Evolutionary conservation across 2,888 invertebrate genomes (phyloP).

Genomic region (Drosophila eohydei): DNA sequence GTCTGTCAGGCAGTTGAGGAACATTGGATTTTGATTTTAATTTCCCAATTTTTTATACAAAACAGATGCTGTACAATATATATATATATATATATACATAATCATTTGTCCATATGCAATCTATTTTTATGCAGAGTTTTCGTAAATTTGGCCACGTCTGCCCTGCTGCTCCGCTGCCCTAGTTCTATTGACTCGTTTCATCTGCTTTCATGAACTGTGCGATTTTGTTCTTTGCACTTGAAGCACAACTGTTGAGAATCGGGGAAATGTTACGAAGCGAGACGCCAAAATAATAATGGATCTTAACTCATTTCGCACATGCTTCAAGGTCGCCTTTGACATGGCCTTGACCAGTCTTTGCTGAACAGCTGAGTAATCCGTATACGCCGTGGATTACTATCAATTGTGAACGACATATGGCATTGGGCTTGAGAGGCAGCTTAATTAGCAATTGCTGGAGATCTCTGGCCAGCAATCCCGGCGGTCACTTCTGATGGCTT

Average conservation of each 20-base stretch:
- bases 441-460: constrained; percentile 29
- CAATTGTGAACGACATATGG: constrained; percentile 12
- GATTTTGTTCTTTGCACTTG: constrained; percentile 53
- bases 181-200: neutral
- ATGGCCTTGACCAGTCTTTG: constrained; percentile 50
- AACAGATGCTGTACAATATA: constrained; percentile 67
- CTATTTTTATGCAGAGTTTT: constrained; percentile 65
- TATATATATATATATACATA: neutral
- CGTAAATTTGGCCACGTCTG: neutral
- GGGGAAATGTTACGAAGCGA: constrained; percentile 57
- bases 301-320: constrained; percentile 46
- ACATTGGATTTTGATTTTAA: constrained; percentile 46
- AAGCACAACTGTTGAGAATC: constrained; percentile 44
- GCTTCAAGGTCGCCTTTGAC: constrained; percentile 63
- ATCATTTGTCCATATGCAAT: constrained; percentile 19
- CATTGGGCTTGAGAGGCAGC: constrained; percentile 35
- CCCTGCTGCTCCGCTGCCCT: neutral
- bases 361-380: constrained; percentile 15
- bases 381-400: constrained; percentile 13
- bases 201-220: constrained; percentile 18
- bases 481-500: constrained; percentile 32
- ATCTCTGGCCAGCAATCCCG: constrained; percentile 20
- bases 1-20: constrained; percentile 39
- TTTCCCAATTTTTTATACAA: constrained; percentile 64
- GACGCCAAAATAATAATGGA: constrained; percentile 61